Base-by-base conservation (phyloP, 2,888 invertebrate genomes). In the Melipona beecheii region DNA sequence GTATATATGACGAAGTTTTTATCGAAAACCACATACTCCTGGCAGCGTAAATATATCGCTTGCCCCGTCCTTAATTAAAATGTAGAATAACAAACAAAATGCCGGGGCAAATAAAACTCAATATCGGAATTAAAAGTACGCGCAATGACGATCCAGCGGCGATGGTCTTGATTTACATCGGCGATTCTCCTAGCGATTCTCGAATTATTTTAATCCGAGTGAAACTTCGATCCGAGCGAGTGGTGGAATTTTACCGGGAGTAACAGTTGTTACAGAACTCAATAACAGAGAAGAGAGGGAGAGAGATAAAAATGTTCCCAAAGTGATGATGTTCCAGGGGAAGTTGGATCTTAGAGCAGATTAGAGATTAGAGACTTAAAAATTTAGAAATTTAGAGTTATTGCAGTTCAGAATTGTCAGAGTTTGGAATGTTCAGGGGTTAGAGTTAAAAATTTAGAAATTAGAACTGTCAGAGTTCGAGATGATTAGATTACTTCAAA, bases 61-160 rank as follows among this genome's bases (percentile, higher is more conserved):
- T 9, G 11, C n/a, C 24, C n/a, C n/a, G 70, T 17, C 13, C 24
- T 71, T 58, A 58, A 71, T 71, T 58, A 71, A 71, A 71, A 58
- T 4, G 58, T 24, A 71, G 58, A 58, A 58, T 43, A 71, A 71
- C 36, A 71, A 58, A 58, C 43, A 58, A 58, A 24, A 21, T 36
- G 21, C 21, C 5, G 52, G 43, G 3, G 71, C 24, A 58, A 71
- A 56, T 58, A 56, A 56, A 71, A 43, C 36, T 58, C 19, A 36
- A 56, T 56, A 56, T 4, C 5, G 4, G 9, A 24, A 43, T n/a
- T 58, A 43, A 58, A 71, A 49, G 13, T 58, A 49, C 58, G 13
- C 58, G 24, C 11, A 58, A 52, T 21, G 27, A 69, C 21, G 52
- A 69, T 52, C 4, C 24, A 24, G 4, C 4, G 9, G 19, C 15